Conservation (phyloP, 2,888 invertebrate genomes). For the Crematogaster levior region DNA sequence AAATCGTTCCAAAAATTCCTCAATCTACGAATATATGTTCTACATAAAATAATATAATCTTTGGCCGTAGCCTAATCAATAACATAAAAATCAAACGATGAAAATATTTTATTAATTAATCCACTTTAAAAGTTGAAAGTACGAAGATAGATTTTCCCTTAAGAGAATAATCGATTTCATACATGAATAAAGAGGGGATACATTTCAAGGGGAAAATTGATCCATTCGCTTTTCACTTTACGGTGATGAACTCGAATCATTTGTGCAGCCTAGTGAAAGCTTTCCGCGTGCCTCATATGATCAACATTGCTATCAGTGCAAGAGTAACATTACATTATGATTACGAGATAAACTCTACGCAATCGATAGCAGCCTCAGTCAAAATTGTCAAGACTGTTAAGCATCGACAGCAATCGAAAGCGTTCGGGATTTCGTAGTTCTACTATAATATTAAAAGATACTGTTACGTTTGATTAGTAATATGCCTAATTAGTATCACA, state of each 20-base stretch:
- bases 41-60: not conserved
- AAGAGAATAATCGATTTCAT: not conserved
- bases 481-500: constrained; percentile 64
- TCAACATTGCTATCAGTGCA: constrained; percentile 29
- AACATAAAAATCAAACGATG: constrained; percentile 8
- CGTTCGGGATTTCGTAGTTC: constrained; percentile 60
- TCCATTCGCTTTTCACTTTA: not conserved
- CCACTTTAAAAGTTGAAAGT: not conserved
- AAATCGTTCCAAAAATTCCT: not conserved
- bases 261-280: constrained; percentile 30
- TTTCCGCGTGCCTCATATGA: constrained; percentile 39
- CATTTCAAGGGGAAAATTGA: not conserved
- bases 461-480: constrained; percentile 64
- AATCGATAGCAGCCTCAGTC: constrained; percentile 8
- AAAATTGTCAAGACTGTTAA: constrained; percentile 18
- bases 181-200: not conserved
- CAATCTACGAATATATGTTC: constrained; percentile 10
- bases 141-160: constrained; percentile 11
- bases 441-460: constrained; percentile 66
- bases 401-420: constrained; percentile 26
- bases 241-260: constrained; percentile 13
- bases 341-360: constrained; percentile 8
- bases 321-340: not conserved
- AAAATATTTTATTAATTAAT: constrained; percentile 29
- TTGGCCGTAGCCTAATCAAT: constrained; percentile 17